Base-by-base conservation (phyloP, 2,888 invertebrate genomes). In the Limnephilus auricula region DNA sequence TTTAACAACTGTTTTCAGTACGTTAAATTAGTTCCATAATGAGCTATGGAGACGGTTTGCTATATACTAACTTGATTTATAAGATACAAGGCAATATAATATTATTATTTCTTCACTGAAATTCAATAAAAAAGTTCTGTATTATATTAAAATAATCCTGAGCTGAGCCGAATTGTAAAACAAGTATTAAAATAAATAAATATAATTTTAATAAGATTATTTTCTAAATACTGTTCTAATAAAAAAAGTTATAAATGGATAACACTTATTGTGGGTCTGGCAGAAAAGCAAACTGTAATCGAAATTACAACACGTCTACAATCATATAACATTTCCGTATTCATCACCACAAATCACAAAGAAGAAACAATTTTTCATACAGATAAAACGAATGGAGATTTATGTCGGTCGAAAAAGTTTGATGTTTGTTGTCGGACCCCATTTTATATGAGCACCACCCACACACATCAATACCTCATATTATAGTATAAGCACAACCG, bases 381-480 rank as follows among this genome's bases (percentile, higher is more conserved):
- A 90, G 85, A 90, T 90, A 90, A 85, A 90, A 79, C 31, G 79
- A 90, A 79, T 34, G 65, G 79, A 86, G 90, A 90, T 90, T 90
- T 90, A 90, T 90, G 85, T 85, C 84, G 90, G 85, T 45, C 85
- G 85, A 85, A 90, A 90, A 90, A 90, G 79, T 90, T 90, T 90
- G 90, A 90, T 50, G 90, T 90, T 85, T 90, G 85, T 90, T 89
- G 84, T 84, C 84, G n/a, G 84, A 84, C 84, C 83, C 84, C n/a
- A 82, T 37, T 25, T 65, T 25, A 65, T 65, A 37, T 13, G 40
- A 84, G 84, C 84, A 82, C 31, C 31, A 32, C 80, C 32, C 80
- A 13, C 80, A 82, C 80, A 82, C 80, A 82, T 15, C 31, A 18
- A 82, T 31, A 82, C 5, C 30, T 31, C 50, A 50, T 18, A 50